These are phyloP conservation scores for Teleogryllus oceanicus DNA, from an alignment of 2,888 invertebrate species.

Conservation along the genomic window DNA sequence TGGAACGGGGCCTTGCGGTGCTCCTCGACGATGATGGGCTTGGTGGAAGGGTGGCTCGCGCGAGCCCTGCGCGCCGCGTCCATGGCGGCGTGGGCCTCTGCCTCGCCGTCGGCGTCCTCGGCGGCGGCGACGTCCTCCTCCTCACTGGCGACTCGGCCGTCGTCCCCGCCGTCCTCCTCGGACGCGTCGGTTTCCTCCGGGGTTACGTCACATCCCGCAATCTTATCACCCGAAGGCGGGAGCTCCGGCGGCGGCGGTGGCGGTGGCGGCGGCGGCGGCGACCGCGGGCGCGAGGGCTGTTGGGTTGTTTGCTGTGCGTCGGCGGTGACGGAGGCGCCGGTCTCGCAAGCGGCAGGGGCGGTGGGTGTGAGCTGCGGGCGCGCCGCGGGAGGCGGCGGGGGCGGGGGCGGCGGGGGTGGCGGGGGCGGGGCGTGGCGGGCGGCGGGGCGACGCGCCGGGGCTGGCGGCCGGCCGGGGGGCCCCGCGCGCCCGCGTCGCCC, in stretches of 20 bases:
- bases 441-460: too few relatives aligned
- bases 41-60: background rate
- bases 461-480: too few relatives aligned
- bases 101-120: background rate
- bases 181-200: background rate
- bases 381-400: too few relatives aligned
- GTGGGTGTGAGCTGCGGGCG: too few relatives aligned
- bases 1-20: background rate
- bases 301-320: background rate
- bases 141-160: background rate
- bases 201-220: background rate
- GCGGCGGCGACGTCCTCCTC: background rate
- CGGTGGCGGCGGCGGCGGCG: background rate
- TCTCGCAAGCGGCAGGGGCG: too few relatives aligned
- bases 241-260: background rate
- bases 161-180: too few relatives aligned
- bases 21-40: background rate
- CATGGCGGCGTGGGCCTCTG: background rate
- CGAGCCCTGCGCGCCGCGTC: background rate
- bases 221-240: background rate
- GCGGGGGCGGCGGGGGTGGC: too few relatives aligned
- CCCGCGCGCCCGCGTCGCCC: too few relatives aligned
- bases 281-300: background rate
- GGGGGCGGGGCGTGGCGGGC: too few relatives aligned
- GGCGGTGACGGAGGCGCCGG: background rate